These are phyloP conservation scores for Theonella swinhoei DNA, from an alignment of 37 sponge, comb jelly and placozoan species.

Conservation along the genomic window DNA sequence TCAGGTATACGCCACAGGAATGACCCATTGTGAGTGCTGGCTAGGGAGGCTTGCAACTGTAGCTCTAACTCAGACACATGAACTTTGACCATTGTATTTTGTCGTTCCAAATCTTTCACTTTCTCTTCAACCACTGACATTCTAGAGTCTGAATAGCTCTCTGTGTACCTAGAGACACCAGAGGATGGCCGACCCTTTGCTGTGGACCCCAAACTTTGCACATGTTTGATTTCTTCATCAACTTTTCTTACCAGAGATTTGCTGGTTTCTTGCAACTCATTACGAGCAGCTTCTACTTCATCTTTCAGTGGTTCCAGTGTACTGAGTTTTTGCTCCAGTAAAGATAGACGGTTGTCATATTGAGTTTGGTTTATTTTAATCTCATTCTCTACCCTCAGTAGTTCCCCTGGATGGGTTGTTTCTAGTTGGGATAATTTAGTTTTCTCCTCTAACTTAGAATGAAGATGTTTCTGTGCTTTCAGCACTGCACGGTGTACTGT, in stretches of 20 bases:
- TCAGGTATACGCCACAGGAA: constrained; percentile 88
- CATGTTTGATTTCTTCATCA: neutral
- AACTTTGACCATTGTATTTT: constrained; percentile 38
- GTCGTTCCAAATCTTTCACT: constrained; percentile 46
- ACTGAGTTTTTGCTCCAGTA: neutral
- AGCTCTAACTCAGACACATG: constrained; percentile 80
- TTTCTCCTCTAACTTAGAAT: neutral
- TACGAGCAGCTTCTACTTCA: neutral
- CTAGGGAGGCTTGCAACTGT: constrained; percentile 81
- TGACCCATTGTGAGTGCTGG: constrained; percentile 77
- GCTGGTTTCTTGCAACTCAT: neutral
- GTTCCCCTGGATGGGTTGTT: neutral
- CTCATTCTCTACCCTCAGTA: neutral
- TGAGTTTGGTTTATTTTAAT: neutral
- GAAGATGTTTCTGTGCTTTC: neutral
- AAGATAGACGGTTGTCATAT: neutral
- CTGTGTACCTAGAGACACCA: neutral
- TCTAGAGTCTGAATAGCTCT: no score
- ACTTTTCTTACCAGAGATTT: neutral
- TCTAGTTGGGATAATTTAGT: neutral
- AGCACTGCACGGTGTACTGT: no score
- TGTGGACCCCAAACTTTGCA: neutral
- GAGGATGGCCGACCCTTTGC: neutral
- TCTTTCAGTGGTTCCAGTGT: neutral
- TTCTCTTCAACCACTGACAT: constrained; percentile 41